These are phyloP conservation scores for Pelagia noctiluca DNA, from an alignment of 30 jellyfish, hydroid and myxozoan genomes.

Conservation along the genomic window DNA sequence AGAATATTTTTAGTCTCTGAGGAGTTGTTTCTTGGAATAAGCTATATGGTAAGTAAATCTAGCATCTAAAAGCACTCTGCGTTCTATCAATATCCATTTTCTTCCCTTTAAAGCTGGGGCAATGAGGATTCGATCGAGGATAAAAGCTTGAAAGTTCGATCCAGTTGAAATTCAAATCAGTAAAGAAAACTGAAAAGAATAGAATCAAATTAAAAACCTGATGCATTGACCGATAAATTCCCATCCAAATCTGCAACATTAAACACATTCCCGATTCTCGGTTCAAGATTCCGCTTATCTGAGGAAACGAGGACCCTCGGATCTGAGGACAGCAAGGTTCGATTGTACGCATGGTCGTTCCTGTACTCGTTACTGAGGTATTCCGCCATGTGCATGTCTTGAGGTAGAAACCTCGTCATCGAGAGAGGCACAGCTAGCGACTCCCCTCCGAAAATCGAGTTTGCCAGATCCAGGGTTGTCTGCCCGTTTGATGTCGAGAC, in stretches of 20 bases:
- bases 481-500: neutral
- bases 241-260: conserved; percentile 43
- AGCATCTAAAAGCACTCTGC: no score
- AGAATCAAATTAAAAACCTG: no score
- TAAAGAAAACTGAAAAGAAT: no score
- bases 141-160: no score
- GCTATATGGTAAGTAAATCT: no score
- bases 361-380: conserved; percentile 40
- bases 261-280: conserved; percentile 50
- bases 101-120: no score
- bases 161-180: no score
- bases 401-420: conserved; percentile 68
- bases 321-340: conserved; percentile 51
- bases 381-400: conserved; percentile 52
- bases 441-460: conserved; percentile 56
- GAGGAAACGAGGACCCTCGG: conserved; percentile 30
- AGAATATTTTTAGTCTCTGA: no score
- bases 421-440: conserved; percentile 66
- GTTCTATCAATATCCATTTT: no score
- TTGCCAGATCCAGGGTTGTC: neutral
- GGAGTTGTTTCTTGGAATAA: no score
- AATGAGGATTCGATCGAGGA: no score
- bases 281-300: conserved; percentile 56
- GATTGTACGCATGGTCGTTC: conserved; percentile 68
- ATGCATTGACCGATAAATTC: conserved; percentile 37